Conservation (phyloP, 2,113 vertebrate genomes). For the Percina caprodes region DNA sequence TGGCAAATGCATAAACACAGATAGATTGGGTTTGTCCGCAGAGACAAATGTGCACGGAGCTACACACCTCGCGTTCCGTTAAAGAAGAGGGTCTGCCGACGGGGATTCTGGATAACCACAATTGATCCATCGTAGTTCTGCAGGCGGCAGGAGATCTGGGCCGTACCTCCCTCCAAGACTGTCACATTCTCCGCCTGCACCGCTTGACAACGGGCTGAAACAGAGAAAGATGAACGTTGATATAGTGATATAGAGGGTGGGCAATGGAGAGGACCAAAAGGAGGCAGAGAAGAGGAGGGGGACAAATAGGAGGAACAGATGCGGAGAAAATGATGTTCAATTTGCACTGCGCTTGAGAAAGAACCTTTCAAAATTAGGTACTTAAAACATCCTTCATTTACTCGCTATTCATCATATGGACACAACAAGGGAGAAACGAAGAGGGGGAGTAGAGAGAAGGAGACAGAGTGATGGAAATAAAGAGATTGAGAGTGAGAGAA, state of each 20-base stretch:
- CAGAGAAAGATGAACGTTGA: conserved; percentile 53
- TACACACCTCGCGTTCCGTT: conserved; percentile 90
- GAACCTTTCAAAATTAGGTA: conserved; percentile 64
- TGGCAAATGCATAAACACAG: conserved; percentile 26
- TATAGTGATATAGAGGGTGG: conserved; percentile 18
- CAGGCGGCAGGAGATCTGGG: conserved; percentile 92
- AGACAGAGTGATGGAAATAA: conserved; percentile 34
- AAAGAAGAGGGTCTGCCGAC: conserved; percentile 94
- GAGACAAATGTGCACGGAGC: conserved; percentile 4
- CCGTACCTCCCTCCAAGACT: conserved; percentile 90
- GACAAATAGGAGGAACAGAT: conserved; percentile 35
- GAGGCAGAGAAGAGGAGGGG: conserved; percentile 12
- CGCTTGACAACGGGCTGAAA: conserved; percentile 85
- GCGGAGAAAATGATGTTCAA: conserved; percentile 37
- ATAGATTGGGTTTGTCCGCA: conserved; percentile 33
- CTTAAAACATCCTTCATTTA: conserved; percentile 65
- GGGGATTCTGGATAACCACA: conserved; percentile 94
- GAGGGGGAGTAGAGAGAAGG: conserved; percentile 9
- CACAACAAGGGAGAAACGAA: conserved; percentile 16
- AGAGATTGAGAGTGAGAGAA: conserved; percentile 31
- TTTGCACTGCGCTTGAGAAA: conserved; percentile 47
- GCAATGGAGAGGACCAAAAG: conserved; percentile 23
- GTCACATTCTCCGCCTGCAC: conserved; percentile 95
- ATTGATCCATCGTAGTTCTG: conserved; percentile 95
- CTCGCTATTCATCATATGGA: conserved; percentile 59